A percentile compares a stretch with the other conserved stretches of the same genome.
phyloP scores from a whole-genome alignment of 2,113 vertebrate genomes.

The Heliornis fulica region DNA sequence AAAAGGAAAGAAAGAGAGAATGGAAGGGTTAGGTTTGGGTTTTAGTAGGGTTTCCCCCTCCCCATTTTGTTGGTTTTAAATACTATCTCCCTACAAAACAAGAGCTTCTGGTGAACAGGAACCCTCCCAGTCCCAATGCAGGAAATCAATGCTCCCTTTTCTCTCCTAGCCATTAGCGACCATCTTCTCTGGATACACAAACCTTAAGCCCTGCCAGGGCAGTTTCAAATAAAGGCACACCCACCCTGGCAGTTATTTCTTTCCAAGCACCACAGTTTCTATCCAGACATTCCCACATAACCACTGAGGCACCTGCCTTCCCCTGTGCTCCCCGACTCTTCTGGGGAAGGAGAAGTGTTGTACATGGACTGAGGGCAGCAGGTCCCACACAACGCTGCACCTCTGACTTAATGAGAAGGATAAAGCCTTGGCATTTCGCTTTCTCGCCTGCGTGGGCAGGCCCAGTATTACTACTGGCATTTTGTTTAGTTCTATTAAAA shows the following conservation, averaged over 20 bases:
- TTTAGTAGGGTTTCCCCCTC: background rate
- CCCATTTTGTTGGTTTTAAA: background rate
- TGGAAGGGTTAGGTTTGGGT: background rate
- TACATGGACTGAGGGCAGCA: rapidly evolving
- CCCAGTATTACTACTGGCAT: background rate
- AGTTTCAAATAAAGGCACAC: background rate
- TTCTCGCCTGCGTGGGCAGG: background rate
- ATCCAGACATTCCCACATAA: background rate
- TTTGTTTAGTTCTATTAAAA: background rate
- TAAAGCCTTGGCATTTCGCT: background rate
- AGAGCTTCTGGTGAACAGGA: background rate
- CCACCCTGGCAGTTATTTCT: background rate
- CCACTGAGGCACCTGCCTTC: background rate
- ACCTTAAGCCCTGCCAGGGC: background rate
- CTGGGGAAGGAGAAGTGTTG: background rate
- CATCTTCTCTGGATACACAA: background rate
- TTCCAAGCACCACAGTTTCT: background rate
- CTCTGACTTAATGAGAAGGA: background rate
- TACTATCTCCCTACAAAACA: background rate
- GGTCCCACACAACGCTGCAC: background rate
- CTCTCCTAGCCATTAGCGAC: background rate
- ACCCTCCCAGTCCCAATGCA: background rate
- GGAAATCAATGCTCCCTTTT: background rate
- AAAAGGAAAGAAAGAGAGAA: background rate
- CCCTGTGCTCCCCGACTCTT: background rate